phyloP scores from a whole-genome alignment of 2,797 vertebrate species.

The Morelia viridis region DNA sequence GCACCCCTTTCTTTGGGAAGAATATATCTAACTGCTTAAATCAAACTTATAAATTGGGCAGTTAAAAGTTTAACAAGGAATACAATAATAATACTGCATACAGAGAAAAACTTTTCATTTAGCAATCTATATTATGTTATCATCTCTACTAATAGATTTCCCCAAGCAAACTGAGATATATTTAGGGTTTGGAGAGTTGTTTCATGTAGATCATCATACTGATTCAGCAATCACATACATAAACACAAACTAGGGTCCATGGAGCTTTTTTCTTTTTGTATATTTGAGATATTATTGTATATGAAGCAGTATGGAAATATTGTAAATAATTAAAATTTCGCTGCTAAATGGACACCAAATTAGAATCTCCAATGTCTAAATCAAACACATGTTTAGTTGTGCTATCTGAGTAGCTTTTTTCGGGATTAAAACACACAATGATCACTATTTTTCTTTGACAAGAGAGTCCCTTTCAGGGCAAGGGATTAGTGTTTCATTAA shows the following conservation, averaged over 20 bases:
- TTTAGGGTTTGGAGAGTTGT: too few relatives aligned
- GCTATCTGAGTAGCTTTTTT: neutral
- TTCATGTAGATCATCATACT: neutral
- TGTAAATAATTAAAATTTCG: neutral
- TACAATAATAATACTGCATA: neutral
- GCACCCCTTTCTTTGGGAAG: neutral
- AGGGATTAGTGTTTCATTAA: constrained; percentile 26
- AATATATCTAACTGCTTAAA: neutral
- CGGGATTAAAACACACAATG: neutral
- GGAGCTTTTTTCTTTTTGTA: too few relatives aligned
- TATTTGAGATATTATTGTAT: too few relatives aligned
- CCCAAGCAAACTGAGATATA: neutral
- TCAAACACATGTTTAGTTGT: neutral
- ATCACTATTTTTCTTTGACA: neutral
- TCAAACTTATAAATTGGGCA: neutral
- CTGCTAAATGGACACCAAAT: neutral
- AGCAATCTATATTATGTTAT: neutral
- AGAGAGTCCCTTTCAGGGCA: constrained; percentile 3
- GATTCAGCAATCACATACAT: neutral
- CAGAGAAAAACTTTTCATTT: neutral
- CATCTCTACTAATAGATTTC: neutral
- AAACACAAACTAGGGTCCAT: too few relatives aligned
- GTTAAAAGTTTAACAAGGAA: neutral
- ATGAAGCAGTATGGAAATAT: too few relatives aligned
- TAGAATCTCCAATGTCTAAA: neutral